Base-by-base conservation (phyloP, 2,113 vertebrate genomes). In the Arizona elegans region DNA sequence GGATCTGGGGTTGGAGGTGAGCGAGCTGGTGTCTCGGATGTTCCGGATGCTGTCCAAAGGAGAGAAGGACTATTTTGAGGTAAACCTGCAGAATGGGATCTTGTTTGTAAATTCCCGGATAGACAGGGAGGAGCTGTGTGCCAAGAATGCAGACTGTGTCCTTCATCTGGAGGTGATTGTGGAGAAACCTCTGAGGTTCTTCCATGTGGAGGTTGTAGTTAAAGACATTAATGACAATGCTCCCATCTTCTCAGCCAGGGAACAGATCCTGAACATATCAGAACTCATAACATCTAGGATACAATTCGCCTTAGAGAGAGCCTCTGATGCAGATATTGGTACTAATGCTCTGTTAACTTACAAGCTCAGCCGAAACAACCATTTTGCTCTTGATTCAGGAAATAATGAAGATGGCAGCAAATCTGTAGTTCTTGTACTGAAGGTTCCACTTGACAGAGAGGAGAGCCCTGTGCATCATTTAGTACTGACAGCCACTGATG, bases 211-310 rank as follows among this genome's bases (percentile, higher is more conserved):
- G 21, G 96, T 98, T 55, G 98, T 98, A 23, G 92, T 99, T 26
- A 91, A 95, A 33, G 98, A 99, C 86, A 93, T 98, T 43, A 98
- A 99, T n/a, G 98, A 99, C 56, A 97, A 98, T 38, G 92, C 97
- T 0, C 98, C 97, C 0, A 7, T 29, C 33, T 98, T 98, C 47
- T 86, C 96, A 0, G 96, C 96, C 1, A 89, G 86, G 85, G 94
- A 97, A 6, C 97, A 94, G 91, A 54, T 0, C 10, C 24, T 97
- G 23, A 95, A 97, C 8, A 98, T 98, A 65, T 93, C 93, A 0
- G 98, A 98, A 88, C 94, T 95, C 96, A 94, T 2, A 87, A 4
- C 95, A 11, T 95, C 97, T 0, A 98, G 98, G 5, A 96, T 95
- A 8, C 92, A 96, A 3, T 97, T 98, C 95, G 97, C 96, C 2